Evolutionary conservation across 2,888 invertebrate species (phyloP).

Genomic region (Encarsia formosa): DNA sequence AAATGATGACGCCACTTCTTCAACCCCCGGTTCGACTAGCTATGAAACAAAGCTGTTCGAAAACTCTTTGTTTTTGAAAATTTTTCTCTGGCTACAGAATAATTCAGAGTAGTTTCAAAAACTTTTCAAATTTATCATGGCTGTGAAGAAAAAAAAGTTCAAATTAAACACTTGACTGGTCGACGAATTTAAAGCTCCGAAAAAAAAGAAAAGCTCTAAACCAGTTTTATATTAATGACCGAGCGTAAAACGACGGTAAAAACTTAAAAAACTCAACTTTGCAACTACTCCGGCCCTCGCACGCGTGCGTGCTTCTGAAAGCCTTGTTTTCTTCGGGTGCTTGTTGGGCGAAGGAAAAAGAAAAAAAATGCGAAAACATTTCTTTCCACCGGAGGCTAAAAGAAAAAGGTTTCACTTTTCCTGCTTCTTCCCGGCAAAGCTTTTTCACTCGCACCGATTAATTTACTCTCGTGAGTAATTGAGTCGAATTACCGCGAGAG

Average conservation of each 20-base stretch:
- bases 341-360: slow-evolving; percentile 1
- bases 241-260: no score
- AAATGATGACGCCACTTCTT: slow-evolving; percentile 27
- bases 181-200: no score
- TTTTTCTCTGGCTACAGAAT: no score
- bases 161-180: no score
- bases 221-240: slow-evolving; percentile 11
- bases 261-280: slow-evolving; percentile 17
- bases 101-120: no score
- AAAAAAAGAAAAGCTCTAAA: neutral
- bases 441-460: slow-evolving; percentile 12
- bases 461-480: slow-evolving; percentile 18
- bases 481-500: slow-evolving; percentile 9
- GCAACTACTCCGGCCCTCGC: neutral
- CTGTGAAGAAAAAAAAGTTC: no score
- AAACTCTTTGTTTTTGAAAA: no score
- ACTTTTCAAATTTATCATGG: no score
- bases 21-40: no score
- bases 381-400: slow-evolving; percentile 3
- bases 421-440: neutral
- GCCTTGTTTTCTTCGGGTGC: slow-evolving; percentile 9
- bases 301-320: slow-evolving; percentile 9
- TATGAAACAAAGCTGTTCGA: no score
- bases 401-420: slow-evolving; percentile 6
- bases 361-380: slow-evolving; percentile 22